Evolutionary conservation across 2,888 invertebrate genomes (phyloP), one percentile per base, ranked within the genome.

Genomic region (Anarsia innoxiella): DNA sequence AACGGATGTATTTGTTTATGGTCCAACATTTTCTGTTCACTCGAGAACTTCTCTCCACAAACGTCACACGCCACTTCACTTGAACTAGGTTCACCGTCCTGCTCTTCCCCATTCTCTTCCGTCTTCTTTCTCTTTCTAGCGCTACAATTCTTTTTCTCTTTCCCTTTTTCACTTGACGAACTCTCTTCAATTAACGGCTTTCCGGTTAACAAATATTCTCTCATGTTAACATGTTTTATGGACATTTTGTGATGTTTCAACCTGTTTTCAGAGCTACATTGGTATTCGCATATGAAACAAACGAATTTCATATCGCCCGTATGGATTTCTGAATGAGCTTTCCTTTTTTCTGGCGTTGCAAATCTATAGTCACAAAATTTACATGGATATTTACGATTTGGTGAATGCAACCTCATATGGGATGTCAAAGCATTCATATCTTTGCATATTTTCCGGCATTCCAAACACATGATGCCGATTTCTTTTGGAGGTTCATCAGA

Each of bases 1-100:
- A 85, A 86, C 0, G 86, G 86, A 38, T 86, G 86, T 0, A 74
- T 79, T 31, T 71, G 66, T 56, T 85, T 82, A 39, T 86, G 86
- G 47, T 71, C 69, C 25, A 70, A 48, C 85, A 85, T 85, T 19
- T 56, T 55, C 34, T 48, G 51, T 41, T 78, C 74, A 42, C 58
- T 68, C 0, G 58, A 32, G 42, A 83, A 86, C 31, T 51, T 66
- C n/a, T 79, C 77, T 10, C 78, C 79, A 32, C 86, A 86, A 14
- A 86, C 70, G 45, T 84, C 83, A 60, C 86, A 86, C 3, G 65
- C 50, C 9, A 64, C 58, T 35, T 51, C 50, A 5, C 37, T 47
- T 1, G 41, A 40, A 5, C 45, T 40, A 10, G 47, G 44, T 1
- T 19, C 28, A 12, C n/a, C 10, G n/a, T 28, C 16, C n/a, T 28